Evolutionary conservation across 30 jellyfish, hydroid and myxozoan genomes (phyloP).

Genomic region (Mastigias papua): DNA sequence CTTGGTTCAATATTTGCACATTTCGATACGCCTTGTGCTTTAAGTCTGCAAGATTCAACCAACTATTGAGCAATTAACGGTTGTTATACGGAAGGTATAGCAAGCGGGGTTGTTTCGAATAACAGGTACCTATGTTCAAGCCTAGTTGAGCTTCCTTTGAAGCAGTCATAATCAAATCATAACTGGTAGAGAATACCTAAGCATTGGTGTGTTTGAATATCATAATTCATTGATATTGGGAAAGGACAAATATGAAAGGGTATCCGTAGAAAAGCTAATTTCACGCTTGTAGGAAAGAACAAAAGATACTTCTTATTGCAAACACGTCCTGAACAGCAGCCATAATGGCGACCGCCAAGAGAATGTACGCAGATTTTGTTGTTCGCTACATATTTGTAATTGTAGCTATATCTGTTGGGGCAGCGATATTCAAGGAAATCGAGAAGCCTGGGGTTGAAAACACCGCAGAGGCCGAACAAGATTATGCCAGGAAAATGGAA

Average conservation of each 20-base stretch:
- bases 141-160: too few species aligned
- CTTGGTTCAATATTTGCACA: too few species aligned
- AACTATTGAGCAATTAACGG: too few species aligned
- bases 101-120: too few species aligned
- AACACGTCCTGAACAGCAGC: background rate
- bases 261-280: background rate
- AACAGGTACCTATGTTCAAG: too few species aligned
- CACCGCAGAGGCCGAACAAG: background rate
- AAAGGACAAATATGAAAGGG: background rate
- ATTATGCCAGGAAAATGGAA: background rate
- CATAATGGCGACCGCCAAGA: constrained; percentile 26
- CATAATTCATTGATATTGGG: background rate
- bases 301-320: too few species aligned
- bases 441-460: constrained; percentile 15
- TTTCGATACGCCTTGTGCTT: too few species aligned
- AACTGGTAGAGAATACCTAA: too few species aligned
- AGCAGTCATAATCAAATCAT: too few species aligned
- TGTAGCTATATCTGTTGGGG: constrained; percentile 6
- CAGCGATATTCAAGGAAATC: constrained; percentile 9
- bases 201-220: too few species aligned
- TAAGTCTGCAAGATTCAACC: too few species aligned
- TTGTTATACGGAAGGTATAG: too few species aligned
- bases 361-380: background rate
- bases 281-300: background rate
- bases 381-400: constrained; percentile 17